These are phyloP conservation scores for Machimus rusticus DNA, from an alignment of 2,888 invertebrate species.

Conservation along the genomic window DNA sequence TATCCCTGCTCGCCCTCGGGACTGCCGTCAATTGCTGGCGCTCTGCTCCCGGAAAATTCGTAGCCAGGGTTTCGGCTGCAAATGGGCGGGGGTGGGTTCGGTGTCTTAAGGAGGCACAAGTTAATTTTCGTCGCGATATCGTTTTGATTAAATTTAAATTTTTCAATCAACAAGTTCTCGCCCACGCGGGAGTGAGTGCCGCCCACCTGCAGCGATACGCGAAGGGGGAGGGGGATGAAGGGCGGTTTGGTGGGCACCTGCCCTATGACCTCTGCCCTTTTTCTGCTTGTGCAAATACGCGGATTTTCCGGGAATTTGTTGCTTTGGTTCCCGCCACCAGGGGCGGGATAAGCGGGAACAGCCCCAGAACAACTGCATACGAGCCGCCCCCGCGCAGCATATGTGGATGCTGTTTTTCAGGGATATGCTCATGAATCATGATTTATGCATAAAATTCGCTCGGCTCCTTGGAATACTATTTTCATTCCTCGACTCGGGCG, in stretches of 20 bases:
- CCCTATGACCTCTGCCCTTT: background rate
- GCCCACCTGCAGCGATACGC: background rate
- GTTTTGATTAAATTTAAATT: conserved; percentile 50
- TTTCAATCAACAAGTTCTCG: conserved; percentile 49
- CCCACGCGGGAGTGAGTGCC: background rate
- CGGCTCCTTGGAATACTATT: background rate
- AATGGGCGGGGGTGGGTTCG: background rate
- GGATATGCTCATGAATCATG: conserved; percentile 12
- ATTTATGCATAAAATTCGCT: conserved; percentile 34
- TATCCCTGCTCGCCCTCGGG: background rate
- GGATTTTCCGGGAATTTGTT: background rate
- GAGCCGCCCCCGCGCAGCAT: background rate
- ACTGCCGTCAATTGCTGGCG: conserved; percentile 18
- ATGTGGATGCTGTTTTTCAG: background rate
- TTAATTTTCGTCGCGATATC: conserved; percentile 49
- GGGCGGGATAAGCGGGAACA: background rate
- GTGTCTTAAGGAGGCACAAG: conserved; percentile 36
- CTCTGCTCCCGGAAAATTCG: background rate
- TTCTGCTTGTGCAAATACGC: background rate
- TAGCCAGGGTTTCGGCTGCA: background rate
- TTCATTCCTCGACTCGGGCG: conserved; percentile 1
- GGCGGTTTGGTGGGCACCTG: background rate
- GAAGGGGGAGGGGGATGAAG: background rate
- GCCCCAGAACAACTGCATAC: background rate
- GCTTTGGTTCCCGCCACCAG: background rate